Base-by-base conservation (phyloP, 2,797 vertebrate species). In the Malacoraja senta region DNA sequence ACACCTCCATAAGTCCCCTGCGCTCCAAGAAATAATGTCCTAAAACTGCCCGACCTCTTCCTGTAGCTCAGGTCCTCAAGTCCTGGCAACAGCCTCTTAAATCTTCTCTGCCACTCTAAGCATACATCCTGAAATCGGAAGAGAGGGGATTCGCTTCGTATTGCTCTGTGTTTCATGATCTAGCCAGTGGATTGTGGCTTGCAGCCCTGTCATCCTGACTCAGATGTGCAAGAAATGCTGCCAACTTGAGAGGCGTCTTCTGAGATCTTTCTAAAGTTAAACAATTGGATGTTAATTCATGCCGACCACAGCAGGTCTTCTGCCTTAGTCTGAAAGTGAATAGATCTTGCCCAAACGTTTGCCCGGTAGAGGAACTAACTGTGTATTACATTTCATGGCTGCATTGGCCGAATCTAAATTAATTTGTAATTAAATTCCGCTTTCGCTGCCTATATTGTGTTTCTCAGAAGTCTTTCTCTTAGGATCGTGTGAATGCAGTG, bases 361-460 rank as follows among this genome's bases (percentile, higher is more conserved):
- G 90, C 90, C 26, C n/a, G 90, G 38, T 92, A 74, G 71, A 24
- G 72, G 24, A n/a, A 88, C 90, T 92, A 71, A 91, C 38, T 91
- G 38, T 8, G 35, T 71, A 38, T 91, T 38, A 21, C 32, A 72
- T 91, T 91, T 91, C 88, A 72, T 44, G 88, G 88, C 38, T 72
- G 65, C 88, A 53, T 76, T 92, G n/a, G 72, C 44, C 53, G 71
- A 10, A 4, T 72, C 26, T 38, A 38, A 92, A 92, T 92, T 71
- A 92, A 92, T 92, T 92, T 92, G 44, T 92, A 92, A 92, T 92
- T 76, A 92, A 38, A 3, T 92, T 92, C 90, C 17, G 38, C 71
- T 92, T 74, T 76, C 32, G 35, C 44, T 38, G 24, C 90, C 71
- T 72, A 38, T 53, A 92, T 92, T 76, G 38, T 76, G 19, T 92